Conservation (phyloP, 2,797 vertebrate genomes). For the Vipera latastei region DNA sequence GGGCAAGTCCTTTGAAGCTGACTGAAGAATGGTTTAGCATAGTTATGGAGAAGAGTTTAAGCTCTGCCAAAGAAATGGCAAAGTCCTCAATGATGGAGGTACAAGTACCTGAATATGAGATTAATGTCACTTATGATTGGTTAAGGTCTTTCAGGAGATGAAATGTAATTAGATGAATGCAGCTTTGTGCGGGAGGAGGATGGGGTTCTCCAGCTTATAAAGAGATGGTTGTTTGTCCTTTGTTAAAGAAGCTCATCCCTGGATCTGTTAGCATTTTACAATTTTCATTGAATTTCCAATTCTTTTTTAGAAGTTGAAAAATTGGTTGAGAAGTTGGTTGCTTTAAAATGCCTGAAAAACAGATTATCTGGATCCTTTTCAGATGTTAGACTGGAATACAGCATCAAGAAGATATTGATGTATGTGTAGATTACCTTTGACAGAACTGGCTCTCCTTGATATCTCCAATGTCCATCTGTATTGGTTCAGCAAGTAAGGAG, state of each 20-base stretch:
- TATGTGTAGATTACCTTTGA: neutral
- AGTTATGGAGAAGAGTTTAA: neutral
- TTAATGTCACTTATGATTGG: neutral
- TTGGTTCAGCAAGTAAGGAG: neutral
- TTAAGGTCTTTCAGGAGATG: neutral
- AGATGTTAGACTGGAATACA: neutral
- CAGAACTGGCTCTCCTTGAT: neutral
- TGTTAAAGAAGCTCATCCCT: neutral
- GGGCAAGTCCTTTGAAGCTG: neutral
- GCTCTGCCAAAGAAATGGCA: neutral
- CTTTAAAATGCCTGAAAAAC: neutral
- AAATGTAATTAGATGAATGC: neutral
- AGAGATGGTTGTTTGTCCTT: neutral
- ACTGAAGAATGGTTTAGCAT: neutral
- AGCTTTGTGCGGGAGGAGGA: neutral
- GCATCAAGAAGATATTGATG: neutral
- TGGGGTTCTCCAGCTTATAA: neutral
- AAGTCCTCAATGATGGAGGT: neutral
- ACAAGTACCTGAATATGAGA: neutral
- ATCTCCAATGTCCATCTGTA: neutral
- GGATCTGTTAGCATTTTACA: neutral
- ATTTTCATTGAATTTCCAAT: neutral
- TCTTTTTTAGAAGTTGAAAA: neutral
- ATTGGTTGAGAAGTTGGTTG: neutral
- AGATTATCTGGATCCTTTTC: neutral